Base-by-base conservation (phyloP, 1,140 invertebrate genomes). In the Heliconius himera region DNA sequence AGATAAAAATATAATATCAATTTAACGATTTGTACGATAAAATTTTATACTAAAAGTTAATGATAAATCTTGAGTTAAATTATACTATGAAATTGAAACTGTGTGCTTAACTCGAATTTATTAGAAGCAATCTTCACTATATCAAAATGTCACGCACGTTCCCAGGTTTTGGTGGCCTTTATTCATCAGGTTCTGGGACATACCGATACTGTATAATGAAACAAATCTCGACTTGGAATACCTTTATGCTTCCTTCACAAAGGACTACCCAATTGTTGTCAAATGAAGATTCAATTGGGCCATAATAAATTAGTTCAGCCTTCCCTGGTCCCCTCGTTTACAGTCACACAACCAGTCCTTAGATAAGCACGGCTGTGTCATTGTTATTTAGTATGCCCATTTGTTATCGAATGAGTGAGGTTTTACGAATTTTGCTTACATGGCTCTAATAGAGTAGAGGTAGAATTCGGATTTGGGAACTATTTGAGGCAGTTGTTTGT, bases 261-360 rank as follows among this genome's bases (percentile, higher is more conserved):
- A 89, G 88, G 84, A 82, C 88, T 85, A 83, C 87, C 89, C 89
- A 88, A 91, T 91, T 89, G 89, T 91, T 91, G 91, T 93, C 91
- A 89, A 91, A 92, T 92, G 90, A 92, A 92, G 89, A 93, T 92
- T 92, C 91, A 89, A 93, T 92, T 91, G 91, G 88, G 82, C 79
- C 85, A 91, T 88, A 91, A 92, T 93, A 92, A 93, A 92, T 93
- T 90, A 91, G 88, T 87, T 84, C 81, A 84, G 73, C n/a, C 51
- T 41, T 71, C 78, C 74, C 79, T 51, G 75, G 76, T 87, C 89
- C 90, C 89, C 89, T 87, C 87, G 89, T 89, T 90, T 88, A 84
- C 82, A 86, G 78, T 78, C 71, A 80, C 76, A 77, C 60, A 70
- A n/a, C 51, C 60, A 33, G 66, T 60, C 60, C 46, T 73, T 22